phyloP scores from a whole-genome alignment of 2,888 invertebrate species.

The Stegana nigrithorax region DNA sequence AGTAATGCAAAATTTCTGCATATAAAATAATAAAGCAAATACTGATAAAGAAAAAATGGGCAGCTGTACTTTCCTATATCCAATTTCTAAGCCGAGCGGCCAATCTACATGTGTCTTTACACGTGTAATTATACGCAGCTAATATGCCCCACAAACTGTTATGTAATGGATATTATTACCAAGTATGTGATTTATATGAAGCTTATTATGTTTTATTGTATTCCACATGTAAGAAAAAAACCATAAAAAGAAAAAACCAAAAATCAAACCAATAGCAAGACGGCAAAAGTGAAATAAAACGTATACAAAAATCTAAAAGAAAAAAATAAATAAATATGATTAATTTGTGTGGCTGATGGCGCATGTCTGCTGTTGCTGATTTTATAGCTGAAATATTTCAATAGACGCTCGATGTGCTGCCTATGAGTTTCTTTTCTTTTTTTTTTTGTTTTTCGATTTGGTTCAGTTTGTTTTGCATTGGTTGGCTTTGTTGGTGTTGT shows the following conservation, averaged over 20 bases:
- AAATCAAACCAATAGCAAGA: no score
- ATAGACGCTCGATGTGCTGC: conserved; percentile 33
- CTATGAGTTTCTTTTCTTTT: neutral
- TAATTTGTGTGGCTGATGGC: conserved; percentile 50
- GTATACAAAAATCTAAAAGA: neutral
- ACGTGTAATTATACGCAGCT: neutral
- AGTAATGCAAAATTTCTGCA: no score
- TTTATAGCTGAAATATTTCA: conserved; percentile 49
- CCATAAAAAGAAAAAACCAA: neutral
- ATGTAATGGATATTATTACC: neutral
- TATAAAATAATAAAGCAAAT: no score
- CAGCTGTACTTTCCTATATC: no score
- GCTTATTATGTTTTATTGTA: conserved; percentile 10
- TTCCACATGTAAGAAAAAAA: neutral
- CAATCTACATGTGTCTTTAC: no score
- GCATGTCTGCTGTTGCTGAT: conserved; percentile 37
- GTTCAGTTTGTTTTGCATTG: neutral
- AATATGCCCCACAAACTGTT: neutral
- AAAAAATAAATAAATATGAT: conserved; percentile 42
- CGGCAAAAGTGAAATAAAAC: no score
- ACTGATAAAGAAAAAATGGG: no score
- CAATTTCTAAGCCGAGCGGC: no score
- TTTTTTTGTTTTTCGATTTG: neutral
- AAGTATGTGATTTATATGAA: neutral
- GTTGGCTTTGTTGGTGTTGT: neutral